Evolutionary conservation across 2,113 vertebrate genomes (phyloP).

Genomic region (Pachyramphus minor): DNA sequence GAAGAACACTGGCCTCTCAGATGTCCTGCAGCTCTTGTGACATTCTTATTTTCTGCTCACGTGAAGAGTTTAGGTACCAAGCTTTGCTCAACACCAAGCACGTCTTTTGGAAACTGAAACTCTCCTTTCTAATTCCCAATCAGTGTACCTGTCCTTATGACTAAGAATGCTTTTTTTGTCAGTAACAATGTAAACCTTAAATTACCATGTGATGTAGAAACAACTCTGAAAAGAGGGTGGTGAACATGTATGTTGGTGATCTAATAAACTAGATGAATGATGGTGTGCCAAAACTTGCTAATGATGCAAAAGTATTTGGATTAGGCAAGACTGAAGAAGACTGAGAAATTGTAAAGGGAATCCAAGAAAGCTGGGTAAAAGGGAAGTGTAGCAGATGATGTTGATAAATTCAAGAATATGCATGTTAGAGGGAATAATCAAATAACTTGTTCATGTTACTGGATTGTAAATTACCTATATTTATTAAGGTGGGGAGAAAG

Average conservation of each 20-base stretch:
- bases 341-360: slow-evolving; percentile 25
- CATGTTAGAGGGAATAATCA: slow-evolving; percentile 22
- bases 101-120: not conserved
- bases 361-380: slow-evolving; percentile 55
- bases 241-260: slow-evolving; percentile 29
- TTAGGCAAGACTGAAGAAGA: slow-evolving; percentile 41
- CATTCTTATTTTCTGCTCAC: not conserved
- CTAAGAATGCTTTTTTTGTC: not conserved
- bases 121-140: not conserved
- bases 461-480: not conserved
- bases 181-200: slow-evolving; percentile 22
- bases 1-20: not conserved
- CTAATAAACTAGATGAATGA: slow-evolving; percentile 52
- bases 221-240: slow-evolving; percentile 25
- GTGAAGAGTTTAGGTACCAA: accelerated
- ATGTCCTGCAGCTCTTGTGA: not conserved
- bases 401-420: slow-evolving; percentile 59
- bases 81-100: not conserved
- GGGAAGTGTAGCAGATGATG: slow-evolving; percentile 39
- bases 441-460: not conserved
- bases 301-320: slow-evolving; percentile 58
- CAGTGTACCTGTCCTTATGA: not conserved
- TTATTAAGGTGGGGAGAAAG: not conserved
- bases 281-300: slow-evolving; percentile 62
- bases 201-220: slow-evolving; percentile 35